These are phyloP conservation scores for Podotricha telesiphe DNA, from an alignment of 2,888 invertebrate species.

Conservation along the genomic window DNA sequence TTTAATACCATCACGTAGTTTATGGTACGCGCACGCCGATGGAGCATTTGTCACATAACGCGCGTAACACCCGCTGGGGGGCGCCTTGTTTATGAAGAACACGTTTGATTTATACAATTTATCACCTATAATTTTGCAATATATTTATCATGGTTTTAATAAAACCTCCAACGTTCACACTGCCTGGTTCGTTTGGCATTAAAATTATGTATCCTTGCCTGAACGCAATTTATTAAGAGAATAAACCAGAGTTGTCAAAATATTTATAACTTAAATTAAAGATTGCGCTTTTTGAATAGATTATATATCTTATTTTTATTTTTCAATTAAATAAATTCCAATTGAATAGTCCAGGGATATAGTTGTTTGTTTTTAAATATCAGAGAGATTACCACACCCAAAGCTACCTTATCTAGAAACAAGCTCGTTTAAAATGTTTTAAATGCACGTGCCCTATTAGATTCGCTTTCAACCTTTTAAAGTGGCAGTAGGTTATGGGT, in stretches of 20 bases:
- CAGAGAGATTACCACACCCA: constrained; percentile 56
- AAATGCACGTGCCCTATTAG: constrained; percentile 65
- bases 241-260: constrained; percentile 4
- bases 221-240: constrained; percentile 6
- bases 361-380: constrained; percentile 39
- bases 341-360: not conserved
- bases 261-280: no score
- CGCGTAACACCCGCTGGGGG: constrained; percentile 54
- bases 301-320: not conserved
- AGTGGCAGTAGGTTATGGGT: constrained; percentile 70
- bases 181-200: not conserved
- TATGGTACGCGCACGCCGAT: constrained; percentile 54
- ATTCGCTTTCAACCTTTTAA: constrained; percentile 75
- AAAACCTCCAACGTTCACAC: constrained; percentile 27
- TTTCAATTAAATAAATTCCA: constrained; percentile 10
- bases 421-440: constrained; percentile 64
- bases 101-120: constrained; percentile 64
- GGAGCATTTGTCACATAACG: constrained; percentile 60
- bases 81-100: constrained; percentile 59
- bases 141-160: constrained; percentile 43
- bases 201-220: constrained; percentile 22
- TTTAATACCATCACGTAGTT: constrained; percentile 59
- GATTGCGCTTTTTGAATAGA: not conserved
- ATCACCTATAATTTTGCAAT: constrained; percentile 49
- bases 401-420: constrained; percentile 60